Conservation (phyloP, 2,888 invertebrate genomes). For the Cryptocephalus primarius region DNA sequence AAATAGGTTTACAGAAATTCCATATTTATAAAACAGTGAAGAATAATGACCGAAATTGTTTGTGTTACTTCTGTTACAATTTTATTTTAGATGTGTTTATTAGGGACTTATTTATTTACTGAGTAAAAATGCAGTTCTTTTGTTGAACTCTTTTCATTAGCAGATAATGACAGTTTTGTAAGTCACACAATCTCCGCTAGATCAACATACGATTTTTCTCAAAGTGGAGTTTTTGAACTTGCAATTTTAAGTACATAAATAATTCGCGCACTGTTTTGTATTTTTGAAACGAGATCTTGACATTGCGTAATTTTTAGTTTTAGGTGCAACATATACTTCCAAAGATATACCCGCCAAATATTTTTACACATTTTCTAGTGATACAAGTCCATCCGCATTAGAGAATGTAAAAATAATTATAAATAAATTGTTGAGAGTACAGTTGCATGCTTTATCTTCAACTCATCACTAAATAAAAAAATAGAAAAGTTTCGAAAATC, state of each 20-base stretch:
- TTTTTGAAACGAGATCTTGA: no score
- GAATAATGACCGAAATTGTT: constrained; percentile 3
- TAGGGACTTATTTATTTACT: background rate
- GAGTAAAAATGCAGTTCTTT: background rate
- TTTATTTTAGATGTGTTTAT: constrained; percentile 5
- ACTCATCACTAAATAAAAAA: no score
- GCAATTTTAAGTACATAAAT: no score
- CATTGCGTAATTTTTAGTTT: background rate
- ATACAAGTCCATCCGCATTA: background rate
- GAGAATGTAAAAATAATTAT: background rate
- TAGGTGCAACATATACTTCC: background rate
- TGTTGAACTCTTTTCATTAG: background rate
- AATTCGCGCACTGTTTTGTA: no score
- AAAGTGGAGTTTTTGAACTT: no score
- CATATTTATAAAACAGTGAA: background rate
- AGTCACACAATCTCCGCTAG: no score
- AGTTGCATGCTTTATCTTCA: no score
- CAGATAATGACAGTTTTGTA: no score
- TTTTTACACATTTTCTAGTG: background rate
- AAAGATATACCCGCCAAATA: background rate
- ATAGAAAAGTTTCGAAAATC: no score
- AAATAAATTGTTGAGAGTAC: no score
- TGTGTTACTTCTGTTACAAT: background rate
- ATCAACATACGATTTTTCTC: no score
- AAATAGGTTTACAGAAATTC: background rate